Base-by-base conservation (phyloP, 2,888 invertebrate genomes). In the Leptinotarsa tumamoca region DNA sequence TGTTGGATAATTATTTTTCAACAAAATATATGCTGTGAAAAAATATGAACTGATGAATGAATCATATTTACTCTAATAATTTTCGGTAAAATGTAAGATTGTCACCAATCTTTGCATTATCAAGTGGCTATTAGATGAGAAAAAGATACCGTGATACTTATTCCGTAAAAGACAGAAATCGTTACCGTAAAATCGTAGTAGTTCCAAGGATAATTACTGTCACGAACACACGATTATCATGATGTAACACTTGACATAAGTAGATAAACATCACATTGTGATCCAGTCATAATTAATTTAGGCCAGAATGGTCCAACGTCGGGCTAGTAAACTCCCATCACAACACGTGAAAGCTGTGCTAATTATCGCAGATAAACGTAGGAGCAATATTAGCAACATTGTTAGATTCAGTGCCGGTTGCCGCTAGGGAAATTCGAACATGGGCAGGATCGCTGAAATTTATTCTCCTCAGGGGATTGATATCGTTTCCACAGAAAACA, bases 401-500 rank as follows among this genome's bases (percentile, higher is more conserved):
- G 80, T 81, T 80, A 76, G 77, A 78, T 79, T 71, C 63, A 18
- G 18, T 70, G 78, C 74, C 79, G 79, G 74, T 74, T 67, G 81
- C 81, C 80, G 76, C 81, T 72, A 78, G 83, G 83, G 82, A 77
- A 73, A 78, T 78, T 76, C 77, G 73, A 78, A 77, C 73, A 78
- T 67, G 68, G 73, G 75, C 71, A 77, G 79, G 72, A 74, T 72
- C 78, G 75, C 63, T n/a, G 17, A 43, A 33, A 63, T 43, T 33
- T n/a, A 63, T 63, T 63, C 43, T 63, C 63, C 63, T 63, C 63
- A 5, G 63, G 63, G 63, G n/a, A 33, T 63, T 63, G 63, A 63
- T 63, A 63, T 7, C 63, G 43, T 33, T 63, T 63, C 33, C 33
- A 43, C 43, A 33, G 63, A 63, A 63, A 63, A 63, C 63, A 63